phyloP scores from a whole-genome alignment of 2,888 invertebrate species.

The Apodemia duryi region DNA sequence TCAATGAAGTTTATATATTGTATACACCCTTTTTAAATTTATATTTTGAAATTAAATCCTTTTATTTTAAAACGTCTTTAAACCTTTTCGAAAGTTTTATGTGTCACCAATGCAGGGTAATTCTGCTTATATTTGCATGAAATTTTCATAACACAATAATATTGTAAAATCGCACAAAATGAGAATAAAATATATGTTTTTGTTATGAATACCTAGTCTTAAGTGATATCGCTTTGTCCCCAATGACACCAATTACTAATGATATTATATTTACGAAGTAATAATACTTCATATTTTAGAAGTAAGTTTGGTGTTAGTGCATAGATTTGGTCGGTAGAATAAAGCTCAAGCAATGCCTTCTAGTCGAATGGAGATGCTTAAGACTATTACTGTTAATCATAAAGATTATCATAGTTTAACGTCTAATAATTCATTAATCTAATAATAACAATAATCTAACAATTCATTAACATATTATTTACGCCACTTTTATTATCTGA shows the following conservation, averaged over 20 bases:
- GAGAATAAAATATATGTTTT: slow-evolving; percentile 34
- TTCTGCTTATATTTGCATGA: slow-evolving; percentile 36
- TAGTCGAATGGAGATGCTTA: slow-evolving; percentile 2
- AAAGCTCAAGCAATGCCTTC: slow-evolving; percentile 12
- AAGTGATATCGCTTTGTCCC: slow-evolving; percentile 47
- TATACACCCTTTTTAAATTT: slow-evolving; percentile 22
- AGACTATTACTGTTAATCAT: not conserved
- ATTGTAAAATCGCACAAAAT: slow-evolving; percentile 40
- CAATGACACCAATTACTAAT: slow-evolving; percentile 57
- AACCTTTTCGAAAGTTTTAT: slow-evolving; percentile 58
- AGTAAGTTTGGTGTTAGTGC: slow-evolving; percentile 60
- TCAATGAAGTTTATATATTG: slow-evolving; percentile 17
- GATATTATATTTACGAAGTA: slow-evolving; percentile 45
- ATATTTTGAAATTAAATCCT: slow-evolving; percentile 20
- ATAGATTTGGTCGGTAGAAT: slow-evolving; percentile 72
- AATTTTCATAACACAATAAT: slow-evolving; percentile 33
- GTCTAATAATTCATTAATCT: not conserved
- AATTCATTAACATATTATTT: not conserved
- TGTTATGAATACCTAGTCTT: slow-evolving; percentile 35
- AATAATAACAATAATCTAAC: not conserved
- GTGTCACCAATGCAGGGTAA: slow-evolving; percentile 60
- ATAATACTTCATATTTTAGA: slow-evolving; percentile 43
- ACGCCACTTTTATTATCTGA: not conserved
- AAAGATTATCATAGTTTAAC: not conserved
- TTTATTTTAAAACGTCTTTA: slow-evolving; percentile 28